Percentiles rank a stretch among this genome's conserved stretches.
Evolutionary conservation across 2,797 vertebrate genomes (phyloP).

Genomic region (Platyrinchus mystaceus): DNA sequence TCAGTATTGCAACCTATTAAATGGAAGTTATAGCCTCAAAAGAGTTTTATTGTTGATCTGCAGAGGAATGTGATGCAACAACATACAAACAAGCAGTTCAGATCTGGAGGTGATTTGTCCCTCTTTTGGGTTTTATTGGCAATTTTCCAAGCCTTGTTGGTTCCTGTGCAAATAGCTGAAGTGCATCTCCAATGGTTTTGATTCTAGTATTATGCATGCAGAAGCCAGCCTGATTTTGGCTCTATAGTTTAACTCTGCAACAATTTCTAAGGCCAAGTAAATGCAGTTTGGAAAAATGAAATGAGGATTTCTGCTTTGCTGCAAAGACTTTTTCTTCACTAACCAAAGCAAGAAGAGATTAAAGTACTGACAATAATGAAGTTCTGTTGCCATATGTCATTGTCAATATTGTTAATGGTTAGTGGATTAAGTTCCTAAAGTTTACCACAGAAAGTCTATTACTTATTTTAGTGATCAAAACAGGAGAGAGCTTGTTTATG

Average conservation of each 20-base stretch:
- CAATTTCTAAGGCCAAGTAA: neutral
- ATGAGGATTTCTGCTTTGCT: neutral
- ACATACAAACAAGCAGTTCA: neutral
- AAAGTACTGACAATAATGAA: neutral
- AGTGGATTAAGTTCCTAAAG: neutral
- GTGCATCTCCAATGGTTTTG: neutral
- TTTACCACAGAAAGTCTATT: neutral
- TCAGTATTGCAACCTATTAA: neutral
- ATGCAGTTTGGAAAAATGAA: neutral
- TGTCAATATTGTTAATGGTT: neutral
- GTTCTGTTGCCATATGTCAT: neutral
- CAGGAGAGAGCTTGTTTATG: neutral
- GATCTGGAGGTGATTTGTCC: neutral
- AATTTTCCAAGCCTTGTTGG: neutral
- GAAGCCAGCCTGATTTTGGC: neutral
- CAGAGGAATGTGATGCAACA: neutral
- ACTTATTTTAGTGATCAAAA: neutral
- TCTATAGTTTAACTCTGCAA: neutral
- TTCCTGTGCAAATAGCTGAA: neutral
- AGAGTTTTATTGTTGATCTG: neutral
- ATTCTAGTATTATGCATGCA: neutral
- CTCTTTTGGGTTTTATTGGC: neutral
- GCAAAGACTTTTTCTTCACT: neutral
- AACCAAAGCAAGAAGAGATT: neutral
- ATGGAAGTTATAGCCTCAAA: neutral